Base-by-base conservation (phyloP, 2,797 vertebrate species). In the Orientallactaga sibirica region DNA sequence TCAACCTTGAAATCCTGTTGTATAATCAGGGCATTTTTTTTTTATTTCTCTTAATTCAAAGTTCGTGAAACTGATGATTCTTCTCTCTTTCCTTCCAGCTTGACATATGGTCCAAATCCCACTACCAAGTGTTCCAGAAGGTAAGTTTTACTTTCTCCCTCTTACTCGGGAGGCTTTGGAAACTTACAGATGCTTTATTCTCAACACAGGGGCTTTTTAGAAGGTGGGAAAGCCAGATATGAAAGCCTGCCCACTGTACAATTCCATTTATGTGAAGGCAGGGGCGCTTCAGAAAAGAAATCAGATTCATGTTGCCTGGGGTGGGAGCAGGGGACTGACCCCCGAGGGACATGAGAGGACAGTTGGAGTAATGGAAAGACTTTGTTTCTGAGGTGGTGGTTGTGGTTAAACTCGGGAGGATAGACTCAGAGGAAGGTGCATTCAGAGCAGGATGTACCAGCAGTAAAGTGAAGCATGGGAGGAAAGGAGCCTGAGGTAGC, bases 101-200 rank as follows among this genome's bases (percentile, higher is more conserved):
- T 96, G 99, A 99, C 96, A 99, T 99, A 97, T 99, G 99, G 99
- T 99, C 99, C 58, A 99, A 99, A 95, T 99, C 99, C 96, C 99
- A 97, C 98, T 99, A 99, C 94, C 99, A 99, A 93, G 99, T 99
- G 5, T 99, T 99, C 97, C 99, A 99, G 93, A 99, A 99, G 99
- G 99, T 99, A 98, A 98, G 98, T 92, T 62, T 48, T 7, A 62
- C 71, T 73, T 33, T 95, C 71, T 92, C 5, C 18, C 7, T 89
- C 81, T 73, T 33, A 8, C 0, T 88, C 15, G 1, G 10, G 20
- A 41, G 66, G 0, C 29, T 0, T 8, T 48, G 10, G 67, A 29
- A 71, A 81, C 71, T 67, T 37, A 4, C 0, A 0, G 55, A 5
- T 75, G 70, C 67, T 27, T 76, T 5, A 7, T 58, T 90, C 95